Conservation (phyloP, 2,888 invertebrate genomes). For the Cheilosia grossa region DNA sequence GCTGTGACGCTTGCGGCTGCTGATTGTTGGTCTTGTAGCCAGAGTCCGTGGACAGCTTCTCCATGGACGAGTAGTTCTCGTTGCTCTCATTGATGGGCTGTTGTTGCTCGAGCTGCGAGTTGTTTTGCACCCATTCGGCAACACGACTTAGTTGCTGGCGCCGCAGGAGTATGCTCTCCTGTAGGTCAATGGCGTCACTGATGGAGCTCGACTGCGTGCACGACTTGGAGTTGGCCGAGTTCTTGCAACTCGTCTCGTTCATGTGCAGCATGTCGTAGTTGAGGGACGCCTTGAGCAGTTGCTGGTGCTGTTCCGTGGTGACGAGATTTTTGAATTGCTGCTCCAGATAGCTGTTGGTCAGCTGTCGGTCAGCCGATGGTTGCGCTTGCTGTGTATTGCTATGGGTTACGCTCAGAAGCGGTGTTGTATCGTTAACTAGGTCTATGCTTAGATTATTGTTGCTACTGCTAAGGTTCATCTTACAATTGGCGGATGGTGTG, state of each 20-base stretch:
- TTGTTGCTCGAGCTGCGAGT: constrained; percentile 84
- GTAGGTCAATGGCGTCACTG: constrained; percentile 81
- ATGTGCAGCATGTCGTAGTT: constrained; percentile 73
- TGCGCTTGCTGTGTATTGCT: constrained; percentile 51
- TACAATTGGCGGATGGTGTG: constrained; percentile 55
- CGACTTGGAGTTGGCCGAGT: constrained; percentile 79
- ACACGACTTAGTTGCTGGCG: constrained; percentile 88
- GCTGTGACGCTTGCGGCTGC: constrained; percentile 77
- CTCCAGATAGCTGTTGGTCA: constrained; percentile 71
- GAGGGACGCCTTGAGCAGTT: constrained; percentile 62
- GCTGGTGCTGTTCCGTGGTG: constrained; percentile 62
- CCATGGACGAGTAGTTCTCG: constrained; percentile 78
- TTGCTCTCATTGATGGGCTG: constrained; percentile 71
- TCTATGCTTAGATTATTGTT: constrained; percentile 72
- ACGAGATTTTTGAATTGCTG: constrained; percentile 72
- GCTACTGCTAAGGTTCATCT: constrained; percentile 67
- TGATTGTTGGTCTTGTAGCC: constrained; percentile 81
- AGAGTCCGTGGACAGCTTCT: constrained; percentile 82
- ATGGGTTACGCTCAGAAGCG: constrained; percentile 75
- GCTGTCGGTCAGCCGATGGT: constrained; percentile 54
- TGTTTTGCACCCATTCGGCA: constrained; percentile 91
- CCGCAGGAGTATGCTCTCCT: constrained; percentile 84
- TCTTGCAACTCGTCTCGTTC: constrained; percentile 78
- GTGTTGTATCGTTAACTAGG: constrained; percentile 65
- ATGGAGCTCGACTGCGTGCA: constrained; percentile 81